Evolutionary conservation across 2,888 invertebrate genomes (phyloP).

Genomic region (Trypoxylon attenuatum): DNA sequence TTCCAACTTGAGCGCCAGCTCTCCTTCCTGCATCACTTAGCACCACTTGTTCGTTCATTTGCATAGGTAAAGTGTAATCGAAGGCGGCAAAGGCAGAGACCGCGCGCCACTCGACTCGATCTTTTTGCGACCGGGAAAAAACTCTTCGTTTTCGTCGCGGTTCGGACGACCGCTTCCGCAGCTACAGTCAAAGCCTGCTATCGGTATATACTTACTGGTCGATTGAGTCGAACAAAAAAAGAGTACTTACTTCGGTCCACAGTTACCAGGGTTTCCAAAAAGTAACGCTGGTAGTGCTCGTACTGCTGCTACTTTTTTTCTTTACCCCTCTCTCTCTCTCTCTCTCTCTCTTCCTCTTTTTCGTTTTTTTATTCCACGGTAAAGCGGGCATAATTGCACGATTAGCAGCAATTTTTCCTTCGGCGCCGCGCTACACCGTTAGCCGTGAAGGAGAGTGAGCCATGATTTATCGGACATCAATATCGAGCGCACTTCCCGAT

Average conservation of each 20-base stretch:
- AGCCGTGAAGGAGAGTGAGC: too few relatives aligned
- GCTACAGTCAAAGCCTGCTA: neutral
- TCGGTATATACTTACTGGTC: neutral
- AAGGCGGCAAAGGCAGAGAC: neutral
- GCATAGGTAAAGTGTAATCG: constrained; percentile 2
- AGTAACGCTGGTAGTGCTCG: too few relatives aligned
- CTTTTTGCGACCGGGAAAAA: neutral
- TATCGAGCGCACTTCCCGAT: too few relatives aligned
- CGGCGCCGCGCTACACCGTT: too few relatives aligned
- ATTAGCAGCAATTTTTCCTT: too few relatives aligned
- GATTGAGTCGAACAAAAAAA: neutral
- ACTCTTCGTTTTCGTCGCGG: neutral
- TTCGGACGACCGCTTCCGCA: neutral
- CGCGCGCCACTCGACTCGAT: neutral
- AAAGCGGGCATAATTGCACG: too few relatives aligned
- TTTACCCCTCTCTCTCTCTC: neutral
- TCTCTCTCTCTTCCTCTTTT: neutral
- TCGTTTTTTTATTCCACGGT: too few relatives aligned
- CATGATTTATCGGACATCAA: too few relatives aligned
- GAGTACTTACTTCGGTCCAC: neutral
- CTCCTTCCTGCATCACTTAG: neutral
- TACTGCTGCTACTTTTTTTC: too few relatives aligned
- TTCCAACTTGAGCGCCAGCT: neutral
- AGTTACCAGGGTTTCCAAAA: neutral
- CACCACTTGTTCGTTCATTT: neutral